Evolutionary conservation across 2,797 vertebrate species (phyloP), one percentile per base, ranked within the genome.

Genomic region (Lagocephalus sceleratus): DNA sequence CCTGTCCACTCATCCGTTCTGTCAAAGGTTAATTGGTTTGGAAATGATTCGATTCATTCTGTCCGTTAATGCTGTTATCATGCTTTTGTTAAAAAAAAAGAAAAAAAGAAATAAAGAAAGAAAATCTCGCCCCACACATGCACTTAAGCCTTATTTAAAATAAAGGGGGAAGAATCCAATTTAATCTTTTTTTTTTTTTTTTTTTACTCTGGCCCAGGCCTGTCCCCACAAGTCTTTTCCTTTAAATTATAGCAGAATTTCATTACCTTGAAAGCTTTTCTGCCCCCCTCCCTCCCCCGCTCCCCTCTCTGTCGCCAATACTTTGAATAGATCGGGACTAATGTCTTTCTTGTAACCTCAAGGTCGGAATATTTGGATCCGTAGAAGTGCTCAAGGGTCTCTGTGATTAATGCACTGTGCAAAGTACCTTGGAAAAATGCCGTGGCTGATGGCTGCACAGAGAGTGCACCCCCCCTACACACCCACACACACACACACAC

Each of bases 21-120:
- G 89, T 91, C 90, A 91, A 90, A 92, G 92, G 91, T 93, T 92
- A 93, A 92, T 93, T 92, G 92, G 91, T 90, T 93, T 91, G 89
- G 90, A 92, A 92, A 92, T 91, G 88, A 92, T 92, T 91, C 80
- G 84, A 92, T 92, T 92, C 87, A 90, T 90, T 91, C 86, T 81
- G 78, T 82, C 87, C 83, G 54, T 85, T 93, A 92, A 93, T 92
- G 91, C 91, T 87, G 89, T 93, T 92, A 93, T 91, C 90, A 75
- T 91, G 85, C 85, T 88, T 90, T 91, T 89, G 78, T 87, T 83
- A 11, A 32, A 52, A 73, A 77, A 76, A 43, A 70, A 35, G 32
- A 42, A 19, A 72, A 54, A 48, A 32, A 32, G 22, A 47, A 25
- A 25, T 9, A 54, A 45, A 73, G 76, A 85, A 87, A 88, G 83